A percentile compares a stretch with the other conserved stretches of the same genome.
phyloP scores from a whole-genome alignment of 2,888 invertebrate species.

The Eupithecia pulchellata region DNA sequence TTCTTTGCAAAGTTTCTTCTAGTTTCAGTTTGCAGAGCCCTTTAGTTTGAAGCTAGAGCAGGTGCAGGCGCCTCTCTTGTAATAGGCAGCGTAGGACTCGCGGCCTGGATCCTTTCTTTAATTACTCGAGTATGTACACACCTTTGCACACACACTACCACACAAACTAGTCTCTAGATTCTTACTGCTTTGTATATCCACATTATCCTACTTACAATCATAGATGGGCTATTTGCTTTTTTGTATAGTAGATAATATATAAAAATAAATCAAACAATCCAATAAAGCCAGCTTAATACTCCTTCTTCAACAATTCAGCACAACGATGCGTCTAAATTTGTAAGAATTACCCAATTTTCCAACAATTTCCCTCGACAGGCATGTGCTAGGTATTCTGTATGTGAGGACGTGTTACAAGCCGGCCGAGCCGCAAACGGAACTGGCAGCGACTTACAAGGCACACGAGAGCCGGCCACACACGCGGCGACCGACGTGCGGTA shows the following conservation, averaged over 20 bases:
- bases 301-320: neutral
- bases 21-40: neutral
- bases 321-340: neutral
- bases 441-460: neutral
- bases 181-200: neutral
- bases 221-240: neutral
- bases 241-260: neutral
- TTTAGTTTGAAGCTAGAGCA: neutral
- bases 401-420: neutral
- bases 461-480: neutral
- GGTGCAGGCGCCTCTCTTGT: neutral
- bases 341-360: constrained; percentile 6
- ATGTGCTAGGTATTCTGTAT: neutral
- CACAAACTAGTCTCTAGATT: too few relatives aligned
- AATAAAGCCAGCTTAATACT: neutral
- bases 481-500: too few relatives aligned
- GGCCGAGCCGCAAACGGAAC: neutral
- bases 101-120: neutral
- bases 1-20: neutral
- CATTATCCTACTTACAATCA: neutral
- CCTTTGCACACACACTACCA: too few relatives aligned
- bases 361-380: neutral
- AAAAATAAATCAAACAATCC: neutral
- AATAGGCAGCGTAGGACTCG: neutral
- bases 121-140: neutral